These are phyloP conservation scores for Gobio occitaniae DNA, from an alignment of 2,797 vertebrate genomes.

Conservation along the genomic window DNA sequence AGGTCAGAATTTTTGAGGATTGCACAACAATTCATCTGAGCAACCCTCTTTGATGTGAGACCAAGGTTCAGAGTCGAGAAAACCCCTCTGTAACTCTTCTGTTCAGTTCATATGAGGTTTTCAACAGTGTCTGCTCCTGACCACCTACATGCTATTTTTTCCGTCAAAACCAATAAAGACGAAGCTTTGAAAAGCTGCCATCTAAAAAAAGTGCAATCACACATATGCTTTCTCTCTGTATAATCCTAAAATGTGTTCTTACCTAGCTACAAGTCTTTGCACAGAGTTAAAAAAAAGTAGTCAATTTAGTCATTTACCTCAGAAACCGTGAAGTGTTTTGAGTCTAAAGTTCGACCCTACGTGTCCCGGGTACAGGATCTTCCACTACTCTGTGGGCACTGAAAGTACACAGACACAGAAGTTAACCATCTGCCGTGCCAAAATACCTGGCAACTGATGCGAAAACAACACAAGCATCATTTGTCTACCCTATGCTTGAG, in stretches of 20 bases:
- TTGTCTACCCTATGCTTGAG: conserved; percentile 45
- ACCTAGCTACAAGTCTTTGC: conserved; percentile 71
- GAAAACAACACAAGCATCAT: conserved; percentile 38
- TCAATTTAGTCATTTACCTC: conserved; percentile 11
- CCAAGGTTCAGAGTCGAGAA: conserved; percentile 67
- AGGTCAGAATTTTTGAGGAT: conserved; percentile 51
- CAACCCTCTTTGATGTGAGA: conserved; percentile 62
- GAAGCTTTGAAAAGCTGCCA: conserved; percentile 69
- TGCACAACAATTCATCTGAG: conserved; percentile 42
- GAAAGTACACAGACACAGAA: conserved; percentile 42
- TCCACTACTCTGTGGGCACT: conserved; percentile 31
- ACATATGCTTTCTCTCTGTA: conserved; percentile 74
- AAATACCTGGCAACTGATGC: conserved; percentile 46
- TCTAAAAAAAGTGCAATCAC: conserved; percentile 68
- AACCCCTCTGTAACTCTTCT: conserved; percentile 62
- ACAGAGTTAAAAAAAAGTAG: conserved; percentile 48
- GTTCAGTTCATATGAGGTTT: conserved; percentile 70
- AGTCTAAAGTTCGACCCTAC: conserved; percentile 7
- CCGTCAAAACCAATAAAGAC: conserved; percentile 52
- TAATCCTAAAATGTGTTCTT: conserved; percentile 73
- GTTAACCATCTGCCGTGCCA: conserved; percentile 40
- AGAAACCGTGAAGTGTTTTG: not conserved
- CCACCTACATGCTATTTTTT: conserved; percentile 4
- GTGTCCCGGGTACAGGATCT: conserved; percentile 22
- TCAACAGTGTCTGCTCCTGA: conserved; percentile 28